Conservation (phyloP, 2,888 invertebrate genomes). For the Ichneumon xanthorius region DNA sequence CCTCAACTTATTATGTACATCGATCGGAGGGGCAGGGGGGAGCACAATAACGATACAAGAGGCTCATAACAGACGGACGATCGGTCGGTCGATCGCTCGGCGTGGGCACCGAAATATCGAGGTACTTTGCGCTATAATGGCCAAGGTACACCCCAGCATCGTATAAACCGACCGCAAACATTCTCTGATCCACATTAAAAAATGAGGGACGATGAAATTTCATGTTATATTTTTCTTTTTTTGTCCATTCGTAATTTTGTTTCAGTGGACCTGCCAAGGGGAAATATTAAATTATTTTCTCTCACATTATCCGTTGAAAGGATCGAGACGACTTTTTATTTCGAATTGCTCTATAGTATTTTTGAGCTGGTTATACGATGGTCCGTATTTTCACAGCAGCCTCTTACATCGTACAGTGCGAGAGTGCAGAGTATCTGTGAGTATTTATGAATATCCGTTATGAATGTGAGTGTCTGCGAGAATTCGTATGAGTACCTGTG, state of each 20-base stretch:
- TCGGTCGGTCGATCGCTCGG: not conserved
- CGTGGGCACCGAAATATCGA: constrained; percentile 47
- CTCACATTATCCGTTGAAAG: not conserved
- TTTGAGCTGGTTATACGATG: not conserved
- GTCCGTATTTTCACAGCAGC: not conserved
- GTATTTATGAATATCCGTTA: no score
- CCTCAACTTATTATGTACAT: constrained; percentile 57
- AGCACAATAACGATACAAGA: constrained; percentile 40
- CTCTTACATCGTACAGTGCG: no score
- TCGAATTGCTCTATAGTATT: not conserved
- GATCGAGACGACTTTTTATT: not conserved
- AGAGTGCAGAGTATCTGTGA: no score
- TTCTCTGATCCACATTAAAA: constrained; percentile 35
- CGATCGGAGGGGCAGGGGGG: constrained; percentile 14
- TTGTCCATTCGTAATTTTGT: not conserved
- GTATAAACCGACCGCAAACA: constrained; percentile 29
- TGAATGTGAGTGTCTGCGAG: no score
- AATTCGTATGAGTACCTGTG: no score
- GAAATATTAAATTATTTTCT: not conserved
- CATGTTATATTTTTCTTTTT: not conserved
- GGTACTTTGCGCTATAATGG: constrained; percentile 34
- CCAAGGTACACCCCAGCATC: constrained; percentile 1
- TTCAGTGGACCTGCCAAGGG: not conserved
- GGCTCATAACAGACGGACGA: constrained; percentile 14
- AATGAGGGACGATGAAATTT: constrained; percentile 24